Base-by-base conservation (phyloP, 30 jellyfish, hydroid and myxozoan genomes). In the Turritopsis dohrnii region DNA sequence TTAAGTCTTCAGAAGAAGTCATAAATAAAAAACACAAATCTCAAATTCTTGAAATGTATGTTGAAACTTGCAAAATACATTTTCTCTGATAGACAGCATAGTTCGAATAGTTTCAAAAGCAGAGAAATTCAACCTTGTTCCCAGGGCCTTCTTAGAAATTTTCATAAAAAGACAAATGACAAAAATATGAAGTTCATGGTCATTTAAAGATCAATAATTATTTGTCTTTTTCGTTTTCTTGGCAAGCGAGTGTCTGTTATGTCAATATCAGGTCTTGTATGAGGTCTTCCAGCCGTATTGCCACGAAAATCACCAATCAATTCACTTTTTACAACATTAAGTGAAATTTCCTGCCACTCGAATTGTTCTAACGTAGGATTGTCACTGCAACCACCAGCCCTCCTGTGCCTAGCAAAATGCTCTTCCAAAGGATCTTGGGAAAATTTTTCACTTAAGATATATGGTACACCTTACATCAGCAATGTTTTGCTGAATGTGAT, bases 381-480 rank as follows among this genome's bases (percentile, higher is more conserved):
- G 60, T 41, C 60, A 41, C 60, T 41, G 60, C 60, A 41, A 41
- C 60, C 60, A 41, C 60, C 60, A 13, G 60, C 60, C 60, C 60
- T 41, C 60, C 60, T 41, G 60, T 41, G 60, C 60, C 60, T 41
- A 41, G 60, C 60, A 66, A 66, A 66, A 66, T 3, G 76, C 76
- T 66, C 76, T 66, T 66, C 76, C 29, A 66, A 26, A 66, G 76
- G 76, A 66, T 66, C 76, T 26, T 66, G 76, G 27, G 7, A 66
- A 66, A 21, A 66, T 26, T 66, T 66, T 66, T 66, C 76, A 66
- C 76, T 66, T 66, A 66, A 66, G 27, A 66, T 26, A 26, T 66
- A 66, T 66, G 76, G 76, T 21, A 66, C 76, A 66, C 29, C 29
- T 66, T 66, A 7, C 29, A 21, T 66, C 76, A 66, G 29, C 29